These are phyloP conservation scores for Plutella xylostella DNA, from an alignment of 2,888 invertebrate species.

Conservation along the genomic window DNA sequence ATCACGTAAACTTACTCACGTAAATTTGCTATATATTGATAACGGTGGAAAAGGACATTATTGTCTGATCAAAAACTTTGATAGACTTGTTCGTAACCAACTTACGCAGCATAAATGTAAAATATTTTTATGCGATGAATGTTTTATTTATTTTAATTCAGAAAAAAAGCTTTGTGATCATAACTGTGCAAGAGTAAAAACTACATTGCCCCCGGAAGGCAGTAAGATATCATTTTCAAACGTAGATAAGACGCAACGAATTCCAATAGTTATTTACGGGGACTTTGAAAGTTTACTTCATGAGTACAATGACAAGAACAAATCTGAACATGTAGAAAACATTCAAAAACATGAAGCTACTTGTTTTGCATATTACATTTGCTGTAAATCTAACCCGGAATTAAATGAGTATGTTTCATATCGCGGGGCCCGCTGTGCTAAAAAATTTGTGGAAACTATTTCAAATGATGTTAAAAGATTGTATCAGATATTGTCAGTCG, in stretches of 20 bases:
- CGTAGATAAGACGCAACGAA: neutral
- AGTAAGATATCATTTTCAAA: neutral
- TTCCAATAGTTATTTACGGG: neutral
- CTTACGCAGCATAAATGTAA: neutral
- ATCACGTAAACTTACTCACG: too few species aligned
- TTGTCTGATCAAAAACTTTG: neutral
- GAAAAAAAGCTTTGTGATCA: neutral
- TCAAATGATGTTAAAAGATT: neutral
- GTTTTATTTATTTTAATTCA: neutral
- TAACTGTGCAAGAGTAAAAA: neutral
- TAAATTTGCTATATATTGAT: too few species aligned
- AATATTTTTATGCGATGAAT: neutral
- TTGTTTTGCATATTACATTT: conserved; percentile 9
- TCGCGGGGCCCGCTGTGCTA: conserved; percentile 8
- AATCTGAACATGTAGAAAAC: neutral
- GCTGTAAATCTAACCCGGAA: conserved; percentile 5
- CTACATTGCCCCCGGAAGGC: neutral
- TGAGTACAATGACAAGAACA: neutral
- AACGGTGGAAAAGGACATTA: too few species aligned
- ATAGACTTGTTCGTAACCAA: neutral
- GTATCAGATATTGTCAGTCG: neutral
- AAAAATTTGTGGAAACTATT: neutral
- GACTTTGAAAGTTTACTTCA: neutral
- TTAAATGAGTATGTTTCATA: conserved; percentile 11
- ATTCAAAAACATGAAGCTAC: neutral